Percentiles rank a stretch among this genome's conserved stretches.
phyloP scores from a whole-genome alignment of 2,113 vertebrate species.

The Daboia siamensis region DNA sequence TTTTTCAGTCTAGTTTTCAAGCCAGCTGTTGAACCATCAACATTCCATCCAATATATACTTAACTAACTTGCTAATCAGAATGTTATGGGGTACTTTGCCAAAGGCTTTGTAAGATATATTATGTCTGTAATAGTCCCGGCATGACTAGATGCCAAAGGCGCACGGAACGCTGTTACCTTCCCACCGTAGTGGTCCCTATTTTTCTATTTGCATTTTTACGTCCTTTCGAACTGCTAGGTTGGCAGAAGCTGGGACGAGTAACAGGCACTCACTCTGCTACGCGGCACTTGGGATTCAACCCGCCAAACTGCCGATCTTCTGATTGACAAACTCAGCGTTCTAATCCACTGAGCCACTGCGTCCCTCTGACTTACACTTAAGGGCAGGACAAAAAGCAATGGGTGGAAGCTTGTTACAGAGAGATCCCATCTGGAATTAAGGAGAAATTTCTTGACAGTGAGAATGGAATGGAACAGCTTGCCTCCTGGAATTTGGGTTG shows the following conservation, averaged over 20 bases:
- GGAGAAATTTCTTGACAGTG: background rate
- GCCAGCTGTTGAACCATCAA: background rate
- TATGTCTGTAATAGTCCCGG: background rate
- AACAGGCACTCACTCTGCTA: too few relatives aligned
- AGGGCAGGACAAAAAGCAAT: background rate
- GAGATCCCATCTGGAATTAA: background rate
- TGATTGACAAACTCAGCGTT: too few relatives aligned
- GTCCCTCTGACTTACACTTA: background rate
- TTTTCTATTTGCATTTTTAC: too few relatives aligned
- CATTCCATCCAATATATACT: background rate
- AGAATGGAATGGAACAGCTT: background rate
- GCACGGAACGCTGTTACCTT: too few relatives aligned
- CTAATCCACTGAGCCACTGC: too few relatives aligned
- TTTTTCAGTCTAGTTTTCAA: background rate
- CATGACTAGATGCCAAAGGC: too few relatives aligned
- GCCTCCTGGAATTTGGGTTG: background rate
- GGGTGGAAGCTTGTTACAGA: background rate
- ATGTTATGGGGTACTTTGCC: background rate
- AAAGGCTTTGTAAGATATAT: background rate
- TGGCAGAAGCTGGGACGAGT: too few relatives aligned
- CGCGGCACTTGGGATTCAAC: too few relatives aligned
- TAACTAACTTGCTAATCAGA: background rate
- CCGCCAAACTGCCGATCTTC: too few relatives aligned
- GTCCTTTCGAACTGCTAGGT: too few relatives aligned
- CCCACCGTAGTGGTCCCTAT: too few relatives aligned